A percentile compares a stretch with the other conserved stretches of the same genome.
These are phyloP conservation scores for Mustela lutreola DNA, from an alignment of 2,113 vertebrate genomes.

Conservation along the genomic window DNA sequence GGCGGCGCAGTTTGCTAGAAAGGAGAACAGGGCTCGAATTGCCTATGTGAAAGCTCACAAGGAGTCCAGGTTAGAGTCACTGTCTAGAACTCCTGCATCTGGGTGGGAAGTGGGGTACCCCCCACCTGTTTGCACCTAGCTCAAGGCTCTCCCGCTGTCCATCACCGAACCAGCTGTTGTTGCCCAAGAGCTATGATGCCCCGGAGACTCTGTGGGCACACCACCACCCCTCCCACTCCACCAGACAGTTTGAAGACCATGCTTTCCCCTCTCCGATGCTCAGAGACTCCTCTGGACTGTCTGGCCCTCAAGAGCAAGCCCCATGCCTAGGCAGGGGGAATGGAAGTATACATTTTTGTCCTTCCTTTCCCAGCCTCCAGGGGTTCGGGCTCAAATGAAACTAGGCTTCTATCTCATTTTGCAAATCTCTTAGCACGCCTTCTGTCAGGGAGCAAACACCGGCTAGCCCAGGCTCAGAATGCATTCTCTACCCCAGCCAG, in stretches of 20 bases:
- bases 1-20: not conserved
- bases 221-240: rapidly evolving
- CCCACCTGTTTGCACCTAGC: no score
- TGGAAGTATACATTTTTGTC: not conserved
- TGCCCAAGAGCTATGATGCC: not conserved
- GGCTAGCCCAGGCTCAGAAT: not conserved
- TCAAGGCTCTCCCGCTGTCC: not conserved
- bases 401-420: not conserved
- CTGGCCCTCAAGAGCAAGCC: not conserved
- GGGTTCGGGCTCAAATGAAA: not conserved
- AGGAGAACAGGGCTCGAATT: not conserved
- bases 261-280: rapidly evolving
- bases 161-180: not conserved
- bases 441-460: not conserved
- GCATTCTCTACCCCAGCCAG: not conserved
- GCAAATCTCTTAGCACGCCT: not conserved
- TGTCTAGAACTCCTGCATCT: not conserved
- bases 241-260: not conserved
- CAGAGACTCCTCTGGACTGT: not conserved
- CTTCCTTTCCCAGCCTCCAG: not conserved
- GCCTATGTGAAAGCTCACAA: not conserved
- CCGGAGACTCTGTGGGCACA: not conserved
- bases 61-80: not conserved
- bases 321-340: not conserved
- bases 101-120: rapidly evolving